Conservation (phyloP, 2,113 vertebrate genomes). For the Phodopus roborovskii region DNA sequence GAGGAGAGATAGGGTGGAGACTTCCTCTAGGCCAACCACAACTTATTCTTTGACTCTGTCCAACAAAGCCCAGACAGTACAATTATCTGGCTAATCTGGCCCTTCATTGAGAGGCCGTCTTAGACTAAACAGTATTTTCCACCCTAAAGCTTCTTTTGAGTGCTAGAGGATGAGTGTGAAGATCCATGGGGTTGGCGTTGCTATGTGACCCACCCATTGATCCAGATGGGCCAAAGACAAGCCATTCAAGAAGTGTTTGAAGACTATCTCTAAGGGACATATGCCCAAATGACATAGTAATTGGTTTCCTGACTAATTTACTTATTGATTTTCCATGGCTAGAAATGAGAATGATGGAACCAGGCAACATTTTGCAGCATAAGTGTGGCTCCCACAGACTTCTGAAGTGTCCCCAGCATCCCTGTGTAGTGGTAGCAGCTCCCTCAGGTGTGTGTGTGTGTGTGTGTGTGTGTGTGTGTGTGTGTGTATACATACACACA, state of each 20-base stretch:
- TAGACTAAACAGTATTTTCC: slow-evolving; percentile 76
- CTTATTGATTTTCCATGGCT: slow-evolving; percentile 10
- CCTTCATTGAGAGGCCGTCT: slow-evolving; percentile 62
- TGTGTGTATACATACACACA: too few relatives aligned
- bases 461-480: too few relatives aligned
- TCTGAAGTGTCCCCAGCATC: background rate
- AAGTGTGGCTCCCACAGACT: background rate
- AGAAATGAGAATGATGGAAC: background rate
- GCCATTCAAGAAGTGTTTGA: background rate
- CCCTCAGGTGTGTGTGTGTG: too few relatives aligned
- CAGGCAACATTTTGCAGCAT: background rate
- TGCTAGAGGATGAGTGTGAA: background rate
- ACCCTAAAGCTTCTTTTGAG: slow-evolving; percentile 27
- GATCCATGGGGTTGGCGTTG: background rate
- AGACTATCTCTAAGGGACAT: background rate
- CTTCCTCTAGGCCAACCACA: slow-evolving; percentile 71
- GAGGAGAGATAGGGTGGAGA: slow-evolving; percentile 49
- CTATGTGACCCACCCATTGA: background rate
- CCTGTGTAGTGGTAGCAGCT: background rate
- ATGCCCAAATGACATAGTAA: slow-evolving; percentile 42
- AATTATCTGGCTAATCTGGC: slow-evolving; percentile 73
- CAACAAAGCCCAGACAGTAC: slow-evolving; percentile 71
- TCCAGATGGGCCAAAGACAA: slow-evolving; percentile 5
- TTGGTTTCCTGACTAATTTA: slow-evolving; percentile 43
- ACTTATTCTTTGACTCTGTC: slow-evolving; percentile 61